phyloP scores from a whole-genome alignment of 2,797 vertebrate genomes.

The Eulemur coronatus region DNA sequence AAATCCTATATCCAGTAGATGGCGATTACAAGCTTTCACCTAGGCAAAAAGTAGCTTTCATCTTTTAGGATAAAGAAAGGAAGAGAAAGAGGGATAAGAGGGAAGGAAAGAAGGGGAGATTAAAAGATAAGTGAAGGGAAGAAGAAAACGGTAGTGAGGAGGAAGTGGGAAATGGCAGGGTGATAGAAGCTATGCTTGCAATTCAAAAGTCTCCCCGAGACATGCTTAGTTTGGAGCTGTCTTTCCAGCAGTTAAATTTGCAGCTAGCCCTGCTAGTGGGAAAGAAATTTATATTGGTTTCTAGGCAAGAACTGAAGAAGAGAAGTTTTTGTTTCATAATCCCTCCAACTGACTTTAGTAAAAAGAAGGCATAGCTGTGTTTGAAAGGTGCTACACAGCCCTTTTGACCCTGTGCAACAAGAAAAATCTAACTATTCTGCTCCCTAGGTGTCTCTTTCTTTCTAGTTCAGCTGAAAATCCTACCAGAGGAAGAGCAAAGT shows the following conservation, averaged over 20 bases:
- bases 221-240: neutral
- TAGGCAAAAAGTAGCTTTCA: neutral
- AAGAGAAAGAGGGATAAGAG: neutral
- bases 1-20: slow-evolving; percentile 55
- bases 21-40: slow-evolving; percentile 47
- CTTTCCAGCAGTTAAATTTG: neutral
- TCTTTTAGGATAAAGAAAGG: neutral
- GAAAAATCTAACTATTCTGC: neutral
- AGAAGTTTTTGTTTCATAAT: neutral
- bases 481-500: neutral
- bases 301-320: neutral
- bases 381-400: neutral
- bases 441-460: neutral
- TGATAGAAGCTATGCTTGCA: neutral
- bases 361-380: neutral
- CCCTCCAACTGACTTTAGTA: neutral
- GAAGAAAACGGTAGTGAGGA: neutral
- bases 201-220: neutral
- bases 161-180: neutral
- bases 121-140: neutral
- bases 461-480: slow-evolving; percentile 11
- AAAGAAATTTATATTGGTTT: neutral
- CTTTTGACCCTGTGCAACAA: neutral
- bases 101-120: neutral
- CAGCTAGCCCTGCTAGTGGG: neutral